Evolutionary conservation across 1,140 invertebrate species (phyloP), one percentile per base, ranked within the genome.

Genomic region (Drosophila lacertosa): DNA sequence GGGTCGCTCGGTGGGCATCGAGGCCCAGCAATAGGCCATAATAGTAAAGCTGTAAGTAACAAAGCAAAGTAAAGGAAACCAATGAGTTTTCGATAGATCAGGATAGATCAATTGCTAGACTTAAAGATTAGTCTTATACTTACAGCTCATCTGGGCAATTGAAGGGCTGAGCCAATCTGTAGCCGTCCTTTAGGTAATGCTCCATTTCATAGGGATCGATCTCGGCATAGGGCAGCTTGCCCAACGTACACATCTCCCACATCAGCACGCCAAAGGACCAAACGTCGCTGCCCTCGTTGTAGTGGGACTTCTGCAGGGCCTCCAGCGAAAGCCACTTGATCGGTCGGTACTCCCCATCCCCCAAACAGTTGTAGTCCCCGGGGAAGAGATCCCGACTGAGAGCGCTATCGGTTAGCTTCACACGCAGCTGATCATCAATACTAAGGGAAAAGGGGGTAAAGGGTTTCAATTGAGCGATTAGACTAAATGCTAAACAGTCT

Each of bases 121-220:
- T 13, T 2, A 5, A 16, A 16, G 26, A 7, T 24, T 2, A 32
- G 5, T 7, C n/a, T 6, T 1, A 26, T 72, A 93, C 95, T 95
- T 93, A 98, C 94, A 99, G 91, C 93, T 99, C 97, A 93, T 99
- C 98, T 0, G 98, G 98, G 91, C 98, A 99, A 92, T 98, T 98
- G 74, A 96, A 95, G 18, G 98, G 98, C 90, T 99, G 98, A 13
- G 96, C 95, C 77, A 99, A 93, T 91, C 98, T 93, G 88, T 98
- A 98, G 15, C 97, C 97, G 88, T 97, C 96, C 63, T 95, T 94
- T 22, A 99, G 93, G 92, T 97, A 98, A n/a, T 95, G 95, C 6
- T 95, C 95, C 93, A 99, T 97, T 91, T 99, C 97, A 90, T 98
- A 98, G 4, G 97, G 96, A 79, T 91, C 89, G 26, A 91, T 89